A percentile compares a stretch with the other conserved stretches of the same genome.
phyloP scores from a whole-genome alignment of 2,888 invertebrate species.

The Mesochorus sp. region DNA sequence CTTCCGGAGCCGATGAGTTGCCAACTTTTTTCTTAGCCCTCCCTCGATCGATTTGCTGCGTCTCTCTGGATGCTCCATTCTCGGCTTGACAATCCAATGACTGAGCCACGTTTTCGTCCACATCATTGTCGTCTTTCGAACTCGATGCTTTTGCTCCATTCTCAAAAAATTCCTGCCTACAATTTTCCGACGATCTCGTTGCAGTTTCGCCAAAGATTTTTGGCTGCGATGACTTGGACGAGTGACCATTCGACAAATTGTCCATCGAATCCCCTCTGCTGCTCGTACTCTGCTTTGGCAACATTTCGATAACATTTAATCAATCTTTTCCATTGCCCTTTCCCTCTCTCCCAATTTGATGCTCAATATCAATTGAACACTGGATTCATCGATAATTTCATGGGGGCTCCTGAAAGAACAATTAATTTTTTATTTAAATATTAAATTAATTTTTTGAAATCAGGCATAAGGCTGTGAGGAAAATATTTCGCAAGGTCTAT shows the following conservation, averaged over 20 bases:
- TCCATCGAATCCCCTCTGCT: conserved; percentile 37
- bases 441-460: background rate
- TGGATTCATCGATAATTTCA: background rate
- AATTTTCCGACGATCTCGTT: background rate
- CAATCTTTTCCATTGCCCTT: background rate
- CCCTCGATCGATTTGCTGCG: background rate
- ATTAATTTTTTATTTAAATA: background rate
- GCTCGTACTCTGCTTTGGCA: conserved; percentile 51
- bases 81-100: conserved; percentile 5
- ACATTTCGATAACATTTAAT: conserved; percentile 52
- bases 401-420: background rate
- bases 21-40: background rate
- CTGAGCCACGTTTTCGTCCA: background rate
- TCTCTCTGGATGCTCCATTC: conserved; percentile 3
- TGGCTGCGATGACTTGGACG: conserved; percentile 4
- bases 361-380: background rate
- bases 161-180: background rate
- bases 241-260: conserved; percentile 31
- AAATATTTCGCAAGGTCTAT: background rate
- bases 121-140: background rate
- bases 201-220: background rate
- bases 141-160: conserved; percentile 25
- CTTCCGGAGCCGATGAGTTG: background rate
- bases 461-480: background rate
- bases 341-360: background rate